A percentile compares a stretch with the other conserved stretches of the same genome.
Conservation (phyloP, 2,113 vertebrate genomes). For the Dipodomys spectabilis region DNA sequence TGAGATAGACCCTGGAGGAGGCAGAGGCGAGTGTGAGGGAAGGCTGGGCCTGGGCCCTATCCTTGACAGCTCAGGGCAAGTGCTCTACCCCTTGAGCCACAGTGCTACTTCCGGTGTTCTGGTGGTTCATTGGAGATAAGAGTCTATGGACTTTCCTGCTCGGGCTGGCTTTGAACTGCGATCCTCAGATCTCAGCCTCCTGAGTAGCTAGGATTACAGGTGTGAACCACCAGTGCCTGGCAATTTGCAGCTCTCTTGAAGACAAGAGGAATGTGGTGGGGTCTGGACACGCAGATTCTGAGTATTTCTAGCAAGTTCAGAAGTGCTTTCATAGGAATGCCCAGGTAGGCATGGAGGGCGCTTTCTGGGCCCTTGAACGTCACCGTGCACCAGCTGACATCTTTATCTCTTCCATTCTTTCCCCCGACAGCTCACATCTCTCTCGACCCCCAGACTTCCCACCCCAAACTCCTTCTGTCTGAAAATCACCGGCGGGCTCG, state of each 20-base stretch:
- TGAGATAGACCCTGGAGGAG: not conserved
- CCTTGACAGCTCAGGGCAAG: no score
- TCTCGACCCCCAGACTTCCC: conserved; percentile 76
- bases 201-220: no score
- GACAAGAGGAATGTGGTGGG: not conserved
- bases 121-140: no score
- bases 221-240: no score
- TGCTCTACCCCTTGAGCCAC: no score
- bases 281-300: not conserved
- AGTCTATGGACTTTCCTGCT: no score
- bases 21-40: not conserved
- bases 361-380: not conserved
- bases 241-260: not conserved
- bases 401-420: not conserved
- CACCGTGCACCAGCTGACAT: not conserved
- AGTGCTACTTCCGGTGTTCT: no score
- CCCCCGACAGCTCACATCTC: conserved; percentile 47
- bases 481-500: conserved; percentile 64
- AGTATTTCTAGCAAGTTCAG: not conserved
- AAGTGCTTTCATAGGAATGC: not conserved
- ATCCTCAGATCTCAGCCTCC: no score
- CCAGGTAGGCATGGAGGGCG: no score
- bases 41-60: no score
- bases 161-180: no score
- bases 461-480: conserved; percentile 79